Percentiles rank a stretch among this genome's conserved stretches.
Evolutionary conservation across 2,888 invertebrate species (phyloP).

Genomic region (Morinoia aosen): DNA sequence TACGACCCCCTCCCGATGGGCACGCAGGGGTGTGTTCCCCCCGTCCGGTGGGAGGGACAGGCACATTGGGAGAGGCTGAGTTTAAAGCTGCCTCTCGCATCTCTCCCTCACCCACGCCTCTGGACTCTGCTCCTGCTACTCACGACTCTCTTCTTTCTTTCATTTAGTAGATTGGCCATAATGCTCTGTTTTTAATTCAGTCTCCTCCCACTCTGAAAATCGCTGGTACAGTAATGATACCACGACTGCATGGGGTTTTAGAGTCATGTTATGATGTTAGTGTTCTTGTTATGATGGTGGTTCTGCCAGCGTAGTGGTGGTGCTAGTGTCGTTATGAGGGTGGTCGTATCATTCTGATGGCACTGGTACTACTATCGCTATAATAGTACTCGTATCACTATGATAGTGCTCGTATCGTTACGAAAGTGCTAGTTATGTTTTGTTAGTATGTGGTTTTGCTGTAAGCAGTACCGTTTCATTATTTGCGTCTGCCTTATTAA

Average conservation of each 20-base stretch:
- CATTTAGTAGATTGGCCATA: background rate
- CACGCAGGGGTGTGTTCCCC: background rate
- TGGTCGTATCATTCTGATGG: too few species aligned
- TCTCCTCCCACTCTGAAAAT: background rate
- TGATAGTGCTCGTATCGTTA: too few species aligned
- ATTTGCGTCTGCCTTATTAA: too few species aligned
- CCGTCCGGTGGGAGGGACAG: background rate
- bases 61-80: background rate
- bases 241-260: background rate
- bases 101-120: conserved; percentile 10
- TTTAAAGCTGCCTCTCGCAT: conserved; percentile 17
- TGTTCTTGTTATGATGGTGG: background rate
- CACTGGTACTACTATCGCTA: too few species aligned
- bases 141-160: conserved; percentile 6
- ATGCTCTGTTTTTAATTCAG: background rate
- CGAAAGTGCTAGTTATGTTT: too few species aligned
- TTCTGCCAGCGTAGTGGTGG: background rate
- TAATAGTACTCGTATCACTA: too few species aligned
- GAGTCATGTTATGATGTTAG: background rate
- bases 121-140: background rate
- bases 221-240: background rate
- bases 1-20: background rate
- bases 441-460: too few species aligned
- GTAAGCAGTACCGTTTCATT: too few species aligned
- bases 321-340: too few species aligned